Evolutionary conservation across 1,140 invertebrate genomes (phyloP).

Genomic region (Drosophila sucinea): DNA sequence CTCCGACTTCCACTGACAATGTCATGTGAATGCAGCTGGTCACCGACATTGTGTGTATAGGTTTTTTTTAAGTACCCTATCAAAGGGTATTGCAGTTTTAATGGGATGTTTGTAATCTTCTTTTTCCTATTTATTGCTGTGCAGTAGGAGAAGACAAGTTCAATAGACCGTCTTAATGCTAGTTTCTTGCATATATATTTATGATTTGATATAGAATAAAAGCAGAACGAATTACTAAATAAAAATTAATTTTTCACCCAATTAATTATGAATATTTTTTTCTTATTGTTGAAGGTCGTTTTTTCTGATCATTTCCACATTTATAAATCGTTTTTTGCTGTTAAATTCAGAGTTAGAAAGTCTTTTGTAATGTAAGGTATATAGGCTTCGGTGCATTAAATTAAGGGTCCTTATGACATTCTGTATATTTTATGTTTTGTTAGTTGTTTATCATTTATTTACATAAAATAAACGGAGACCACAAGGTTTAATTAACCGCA

Average conservation of each 20-base stretch:
- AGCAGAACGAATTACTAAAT: no score
- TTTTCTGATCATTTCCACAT: no score
- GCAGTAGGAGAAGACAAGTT: not conserved
- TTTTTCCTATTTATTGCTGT: not conserved
- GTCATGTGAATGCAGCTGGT: constrained; percentile 35
- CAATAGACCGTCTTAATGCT: no score
- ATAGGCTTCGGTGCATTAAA: not conserved
- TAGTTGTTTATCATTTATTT: constrained; percentile 61
- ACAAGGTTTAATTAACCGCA: constrained; percentile 70
- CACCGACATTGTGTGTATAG: constrained; percentile 3
- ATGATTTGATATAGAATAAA: no score
- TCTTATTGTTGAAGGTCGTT: no score
- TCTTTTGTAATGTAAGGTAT: constrained; percentile 7
- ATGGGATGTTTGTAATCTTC: not conserved
- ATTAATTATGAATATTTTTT: no score
- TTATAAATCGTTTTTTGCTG: no score
- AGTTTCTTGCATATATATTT: no score
- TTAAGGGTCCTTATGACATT: not conserved
- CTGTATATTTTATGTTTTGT: constrained; percentile 13
- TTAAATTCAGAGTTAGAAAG: not conserved
- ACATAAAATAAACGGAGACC: constrained; percentile 49
- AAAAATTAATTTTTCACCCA: no score
- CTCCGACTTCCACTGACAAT: constrained; percentile 8
- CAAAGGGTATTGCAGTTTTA: not conserved
- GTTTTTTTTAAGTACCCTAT: not conserved